A percentile compares a stretch with the other conserved stretches of the same genome.
phyloP scores from a whole-genome alignment of 2,797 vertebrate genomes.

The Adrianichthys oophorus region DNA sequence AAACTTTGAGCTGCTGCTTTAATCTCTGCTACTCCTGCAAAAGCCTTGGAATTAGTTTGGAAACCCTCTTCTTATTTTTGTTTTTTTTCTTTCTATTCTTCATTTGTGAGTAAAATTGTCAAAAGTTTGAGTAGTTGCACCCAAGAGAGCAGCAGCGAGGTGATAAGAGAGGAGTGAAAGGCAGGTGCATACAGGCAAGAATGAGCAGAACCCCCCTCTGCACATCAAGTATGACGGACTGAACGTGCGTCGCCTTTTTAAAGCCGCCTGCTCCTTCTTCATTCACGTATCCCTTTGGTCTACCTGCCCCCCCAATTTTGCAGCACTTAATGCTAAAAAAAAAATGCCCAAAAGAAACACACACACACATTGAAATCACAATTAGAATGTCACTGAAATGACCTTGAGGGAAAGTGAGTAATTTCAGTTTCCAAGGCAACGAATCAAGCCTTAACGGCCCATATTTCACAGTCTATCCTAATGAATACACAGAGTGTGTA shows the following conservation, averaged over 20 bases:
- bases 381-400: slow-evolving; percentile 72
- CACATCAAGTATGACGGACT: slow-evolving; percentile 7
- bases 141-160: neutral
- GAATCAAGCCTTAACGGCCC: slow-evolving; percentile 71
- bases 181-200: slow-evolving; percentile 4
- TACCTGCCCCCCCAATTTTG: slow-evolving; percentile 28
- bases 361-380: slow-evolving; percentile 41
- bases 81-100: slow-evolving; percentile 1
- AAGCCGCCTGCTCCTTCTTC: slow-evolving; percentile 14
- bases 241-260: slow-evolving; percentile 15
- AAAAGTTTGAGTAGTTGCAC: slow-evolving; percentile 12
- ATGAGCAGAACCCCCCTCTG: slow-evolving; percentile 8
- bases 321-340: slow-evolving; percentile 38
- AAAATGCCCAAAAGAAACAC: slow-evolving; percentile 16
- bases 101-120: slow-evolving; percentile 20
- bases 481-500: slow-evolving; percentile 77
- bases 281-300: slow-evolving; percentile 18
- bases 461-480: slow-evolving; percentile 73
- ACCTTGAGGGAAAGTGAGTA: slow-evolving; percentile 77
- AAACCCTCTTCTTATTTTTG: neutral
- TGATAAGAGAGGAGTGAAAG: slow-evolving; percentile 9
- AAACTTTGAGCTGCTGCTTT: slow-evolving; percentile 31
- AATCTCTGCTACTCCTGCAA: slow-evolving; percentile 29
- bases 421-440: slow-evolving; percentile 76
- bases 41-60: slow-evolving; percentile 17